A percentile compares a stretch with the other conserved stretches of the same genome.
Evolutionary conservation across 2,888 invertebrate genomes (phyloP).

Genomic region (Pyrocoelia pectoralis): DNA sequence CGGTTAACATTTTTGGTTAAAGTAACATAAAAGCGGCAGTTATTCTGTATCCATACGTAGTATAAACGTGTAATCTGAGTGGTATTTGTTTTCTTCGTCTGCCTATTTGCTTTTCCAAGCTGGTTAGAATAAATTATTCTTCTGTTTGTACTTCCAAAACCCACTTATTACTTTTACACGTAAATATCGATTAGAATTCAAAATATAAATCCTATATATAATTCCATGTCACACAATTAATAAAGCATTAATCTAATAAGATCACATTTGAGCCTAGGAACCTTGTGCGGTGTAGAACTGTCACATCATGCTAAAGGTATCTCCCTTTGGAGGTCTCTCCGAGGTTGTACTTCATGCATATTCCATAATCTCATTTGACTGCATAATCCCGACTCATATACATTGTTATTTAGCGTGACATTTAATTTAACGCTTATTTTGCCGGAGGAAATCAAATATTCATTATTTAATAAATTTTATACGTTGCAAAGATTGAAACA

Average conservation of each 20-base stretch:
- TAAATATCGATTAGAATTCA: conserved; percentile 19
- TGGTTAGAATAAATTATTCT: conserved; percentile 19
- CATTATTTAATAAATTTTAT: conserved; percentile 1
- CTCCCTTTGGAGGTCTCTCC: conserved; percentile 43
- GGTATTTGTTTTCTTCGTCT: conserved; percentile 18
- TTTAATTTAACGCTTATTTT: conserved; percentile 48
- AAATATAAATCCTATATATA: conserved; percentile 22
- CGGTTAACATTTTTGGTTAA: no score
- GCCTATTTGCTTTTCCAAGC: conserved; percentile 21
- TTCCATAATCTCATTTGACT: conserved; percentile 60
- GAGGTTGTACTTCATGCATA: conserved; percentile 57
- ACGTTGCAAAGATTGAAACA: no score
- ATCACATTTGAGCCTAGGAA: conserved; percentile 45
- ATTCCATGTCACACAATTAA: conserved; percentile 46
- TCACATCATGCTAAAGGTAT: conserved; percentile 33
- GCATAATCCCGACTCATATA: conserved; percentile 56
- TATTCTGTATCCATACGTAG: no score
- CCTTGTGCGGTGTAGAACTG: conserved; percentile 43
- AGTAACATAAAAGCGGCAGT: no score
- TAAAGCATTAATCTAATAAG: conserved; percentile 54
- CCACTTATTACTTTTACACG: conserved; percentile 21
- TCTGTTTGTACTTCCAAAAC: conserved; percentile 20
- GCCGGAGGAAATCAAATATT: no score
- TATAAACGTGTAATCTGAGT: conserved; percentile 7
- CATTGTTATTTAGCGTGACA: conserved; percentile 56